phyloP scores from a whole-genome alignment of 2,888 invertebrate species.

The Proisotoma minuta region DNA sequence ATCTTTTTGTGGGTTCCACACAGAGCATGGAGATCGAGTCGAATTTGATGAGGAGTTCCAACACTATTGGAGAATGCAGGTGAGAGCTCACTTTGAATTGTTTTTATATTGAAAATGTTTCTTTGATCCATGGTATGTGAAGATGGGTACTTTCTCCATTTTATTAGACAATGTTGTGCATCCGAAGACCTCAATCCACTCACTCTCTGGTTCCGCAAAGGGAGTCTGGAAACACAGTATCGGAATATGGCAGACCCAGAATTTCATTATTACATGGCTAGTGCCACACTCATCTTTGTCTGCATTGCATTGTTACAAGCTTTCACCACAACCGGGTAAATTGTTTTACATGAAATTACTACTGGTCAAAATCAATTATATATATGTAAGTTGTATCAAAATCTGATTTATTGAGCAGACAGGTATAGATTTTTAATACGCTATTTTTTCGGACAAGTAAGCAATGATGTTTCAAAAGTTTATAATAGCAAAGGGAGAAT shows the following conservation, averaged over 20 bases:
- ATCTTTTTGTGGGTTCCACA: conserved; percentile 48
- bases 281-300: conserved; percentile 70
- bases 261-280: conserved; percentile 78
- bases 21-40: conserved; percentile 95
- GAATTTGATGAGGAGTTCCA: conserved; percentile 75
- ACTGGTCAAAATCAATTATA: no score
- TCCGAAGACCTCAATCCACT: conserved; percentile 73
- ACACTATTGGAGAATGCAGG: conserved; percentile 75
- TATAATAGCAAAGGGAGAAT: no score
- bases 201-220: conserved; percentile 74
- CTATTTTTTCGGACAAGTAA: no score
- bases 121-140: conserved; percentile 9
- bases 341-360: no score
- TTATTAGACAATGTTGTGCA: conserved; percentile 57
- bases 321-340: conserved; percentile 70
- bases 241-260: conserved; percentile 72
- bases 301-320: conserved; percentile 74
- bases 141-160: conserved; percentile 23
- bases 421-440: no score
- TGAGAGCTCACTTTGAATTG: conserved; percentile 50
- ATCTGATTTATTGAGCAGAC: no score
- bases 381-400: no score
- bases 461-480: no score
- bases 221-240: conserved; percentile 71
- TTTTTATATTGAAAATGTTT: background rate